Evolutionary conservation across 2,797 vertebrate genomes (phyloP).

Genomic region (Pelochelys cantorii): DNA sequence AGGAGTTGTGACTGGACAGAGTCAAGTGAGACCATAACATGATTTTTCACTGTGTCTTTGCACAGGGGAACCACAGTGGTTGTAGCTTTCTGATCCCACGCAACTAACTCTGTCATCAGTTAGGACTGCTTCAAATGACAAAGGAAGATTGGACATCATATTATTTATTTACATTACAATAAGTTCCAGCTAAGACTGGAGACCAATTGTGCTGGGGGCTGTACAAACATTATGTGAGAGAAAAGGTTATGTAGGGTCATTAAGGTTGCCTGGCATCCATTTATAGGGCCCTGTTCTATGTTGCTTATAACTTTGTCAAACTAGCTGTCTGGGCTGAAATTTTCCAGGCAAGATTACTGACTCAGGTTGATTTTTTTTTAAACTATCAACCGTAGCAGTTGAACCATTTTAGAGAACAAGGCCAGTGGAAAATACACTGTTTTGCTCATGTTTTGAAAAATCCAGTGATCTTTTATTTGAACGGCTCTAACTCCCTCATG

Average conservation of each 20-base stretch:
- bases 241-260: not conserved
- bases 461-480: not conserved
- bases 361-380: not conserved
- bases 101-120: not conserved
- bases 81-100: not conserved
- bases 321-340: not conserved
- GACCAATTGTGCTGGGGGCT: not conserved
- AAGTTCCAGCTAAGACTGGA: not conserved
- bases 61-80: not conserved
- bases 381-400: not conserved
- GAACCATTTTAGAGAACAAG: not conserved
- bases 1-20: not conserved
- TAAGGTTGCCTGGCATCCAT: not conserved
- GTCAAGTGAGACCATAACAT: not conserved
- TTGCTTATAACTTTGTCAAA: not conserved
- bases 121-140: not conserved
- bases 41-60: not conserved
- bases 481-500: not conserved
- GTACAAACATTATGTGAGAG: not conserved
- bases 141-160: not conserved
- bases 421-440: not conserved
- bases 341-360: not conserved
- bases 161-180: not conserved
- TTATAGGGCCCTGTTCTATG: not conserved
- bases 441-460: not conserved